These are phyloP conservation scores for Dioctria rufipes DNA, from an alignment of 2,888 invertebrate species.

Conservation along the genomic window DNA sequence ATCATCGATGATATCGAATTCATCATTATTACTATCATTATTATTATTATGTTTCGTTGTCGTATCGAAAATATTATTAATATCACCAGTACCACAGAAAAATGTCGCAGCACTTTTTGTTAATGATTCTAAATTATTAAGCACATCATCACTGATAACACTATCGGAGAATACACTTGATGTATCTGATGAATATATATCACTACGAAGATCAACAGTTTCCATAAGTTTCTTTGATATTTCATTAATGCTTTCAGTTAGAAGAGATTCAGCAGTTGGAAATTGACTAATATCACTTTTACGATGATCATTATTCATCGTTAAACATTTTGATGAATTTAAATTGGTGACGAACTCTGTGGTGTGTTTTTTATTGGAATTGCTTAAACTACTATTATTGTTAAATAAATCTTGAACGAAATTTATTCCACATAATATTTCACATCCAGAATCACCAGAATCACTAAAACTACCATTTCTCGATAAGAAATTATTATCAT, in stretches of 20 bases:
- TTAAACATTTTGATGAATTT: not conserved
- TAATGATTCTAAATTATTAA: constrained; percentile 70
- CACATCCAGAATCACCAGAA: constrained; percentile 66
- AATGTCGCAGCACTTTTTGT: constrained; percentile 35
- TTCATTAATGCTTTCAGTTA: constrained; percentile 70
- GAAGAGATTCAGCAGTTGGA: constrained; percentile 66
- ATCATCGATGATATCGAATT: too few species aligned
- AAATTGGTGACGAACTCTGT: not conserved
- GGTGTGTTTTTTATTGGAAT: constrained; percentile 1
- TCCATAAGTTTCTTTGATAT: constrained; percentile 71
- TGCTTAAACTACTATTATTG: constrained; percentile 54
- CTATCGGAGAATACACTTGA: constrained; percentile 65
- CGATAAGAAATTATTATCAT: constrained; percentile 23
- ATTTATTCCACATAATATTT: constrained; percentile 69
- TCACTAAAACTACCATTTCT: constrained; percentile 64
- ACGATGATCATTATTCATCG: constrained; percentile 48
- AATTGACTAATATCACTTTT: constrained; percentile 51
- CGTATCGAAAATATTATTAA: not conserved
- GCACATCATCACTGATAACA: constrained; percentile 64
- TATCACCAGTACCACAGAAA: constrained; percentile 15
- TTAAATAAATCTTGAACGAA: constrained; percentile 69
- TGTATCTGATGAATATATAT: constrained; percentile 59
- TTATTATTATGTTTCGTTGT: not conserved
- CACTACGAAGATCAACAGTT: constrained; percentile 65
- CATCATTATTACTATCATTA: too few species aligned